phyloP scores from a whole-genome alignment of 37 sponge, comb jelly and placozoan genomes.

The Chondrosia reniformis region DNA sequence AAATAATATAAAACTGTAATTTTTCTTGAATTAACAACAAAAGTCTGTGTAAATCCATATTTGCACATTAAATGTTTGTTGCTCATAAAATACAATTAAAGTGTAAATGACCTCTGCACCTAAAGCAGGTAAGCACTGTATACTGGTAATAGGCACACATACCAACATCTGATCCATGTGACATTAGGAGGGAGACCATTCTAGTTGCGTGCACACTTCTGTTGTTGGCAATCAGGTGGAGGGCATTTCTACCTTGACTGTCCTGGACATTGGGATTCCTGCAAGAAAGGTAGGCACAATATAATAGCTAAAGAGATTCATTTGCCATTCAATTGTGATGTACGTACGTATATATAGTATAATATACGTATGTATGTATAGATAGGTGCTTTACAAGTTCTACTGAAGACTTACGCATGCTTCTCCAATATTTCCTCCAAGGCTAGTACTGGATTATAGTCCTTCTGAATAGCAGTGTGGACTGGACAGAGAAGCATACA shows the following conservation, averaged over 20 bases:
- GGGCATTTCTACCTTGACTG: constrained; percentile 57
- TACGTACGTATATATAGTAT: too few relatives aligned
- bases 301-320: too few relatives aligned
- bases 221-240: constrained; percentile 71
- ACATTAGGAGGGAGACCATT: constrained; percentile 78
- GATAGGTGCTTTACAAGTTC: not conserved
- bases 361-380: not conserved
- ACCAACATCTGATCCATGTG: constrained; percentile 56
- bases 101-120: too few relatives aligned
- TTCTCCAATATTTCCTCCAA: constrained; percentile 61
- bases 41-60: too few relatives aligned
- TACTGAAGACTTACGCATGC: constrained; percentile 67
- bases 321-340: too few relatives aligned
- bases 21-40: too few relatives aligned
- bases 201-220: constrained; percentile 53
- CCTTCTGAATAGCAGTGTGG: constrained; percentile 56
- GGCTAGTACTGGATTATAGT: constrained; percentile 80
- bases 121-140: too few relatives aligned
- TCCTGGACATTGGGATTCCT: constrained; percentile 74
- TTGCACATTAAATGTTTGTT: too few relatives aligned
- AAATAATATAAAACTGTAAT: too few relatives aligned
- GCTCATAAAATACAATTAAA: too few relatives aligned
- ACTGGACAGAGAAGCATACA: constrained; percentile 39
- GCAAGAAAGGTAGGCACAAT: too few relatives aligned
- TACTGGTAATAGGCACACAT: not conserved